Conservation (phyloP, 2,113 vertebrate species). For the Marmota flaviventris region DNA sequence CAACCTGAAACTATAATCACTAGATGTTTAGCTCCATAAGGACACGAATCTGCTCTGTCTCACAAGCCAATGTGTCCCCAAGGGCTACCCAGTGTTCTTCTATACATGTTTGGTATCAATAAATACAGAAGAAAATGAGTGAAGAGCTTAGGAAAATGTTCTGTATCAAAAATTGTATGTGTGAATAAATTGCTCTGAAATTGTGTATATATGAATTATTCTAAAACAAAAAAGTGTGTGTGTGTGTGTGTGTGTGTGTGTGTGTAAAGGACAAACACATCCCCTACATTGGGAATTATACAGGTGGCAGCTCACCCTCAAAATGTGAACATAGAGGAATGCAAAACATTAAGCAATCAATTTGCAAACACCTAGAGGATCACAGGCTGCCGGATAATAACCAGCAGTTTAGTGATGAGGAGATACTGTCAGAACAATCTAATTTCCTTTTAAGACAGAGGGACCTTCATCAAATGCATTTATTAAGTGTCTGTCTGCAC, state of each 20-base stretch:
- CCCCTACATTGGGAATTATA: neutral
- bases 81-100: neutral
- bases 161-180: conserved; percentile 28
- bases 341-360: conserved; percentile 69
- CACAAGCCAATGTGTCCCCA: neutral
- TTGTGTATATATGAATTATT: neutral
- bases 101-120: neutral
- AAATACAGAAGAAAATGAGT: neutral
- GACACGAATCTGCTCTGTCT: neutral
- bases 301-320: conserved; percentile 29
- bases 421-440: conserved; percentile 72
- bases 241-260: neutral
- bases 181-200: neutral
- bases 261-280: neutral
- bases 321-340: conserved; percentile 34
- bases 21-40: neutral
- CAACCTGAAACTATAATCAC: neutral
- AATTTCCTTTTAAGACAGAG: conserved; percentile 81
- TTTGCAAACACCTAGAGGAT: conserved; percentile 74
- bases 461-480: conserved; percentile 67
- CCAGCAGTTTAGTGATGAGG: conserved; percentile 65
- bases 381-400: conserved; percentile 65
- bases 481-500: conserved; percentile 68
- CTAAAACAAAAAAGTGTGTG: conserved; percentile 21
- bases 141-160: neutral